Evolutionary conservation across 2,797 vertebrate species (phyloP).

Genomic region (Psittacula derbiana): DNA sequence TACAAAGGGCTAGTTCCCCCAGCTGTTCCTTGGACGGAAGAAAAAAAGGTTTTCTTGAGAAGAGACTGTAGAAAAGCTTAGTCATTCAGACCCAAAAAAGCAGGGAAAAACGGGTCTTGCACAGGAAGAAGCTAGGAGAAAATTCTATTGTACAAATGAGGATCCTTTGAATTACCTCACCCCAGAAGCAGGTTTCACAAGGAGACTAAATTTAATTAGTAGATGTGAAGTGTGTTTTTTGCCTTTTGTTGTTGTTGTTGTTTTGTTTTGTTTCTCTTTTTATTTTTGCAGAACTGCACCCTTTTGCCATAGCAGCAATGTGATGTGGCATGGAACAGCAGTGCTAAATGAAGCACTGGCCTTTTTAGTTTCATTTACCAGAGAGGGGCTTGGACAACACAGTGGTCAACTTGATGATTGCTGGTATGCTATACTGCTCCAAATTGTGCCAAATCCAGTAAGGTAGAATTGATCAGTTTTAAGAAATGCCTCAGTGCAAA

Average conservation of each 20-base stretch:
- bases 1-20: constrained; percentile 33
- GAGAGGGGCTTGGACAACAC: background rate
- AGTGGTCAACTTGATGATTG: background rate
- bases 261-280: too few species aligned
- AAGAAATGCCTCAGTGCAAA: background rate
- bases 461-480: background rate
- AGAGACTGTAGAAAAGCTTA: constrained; percentile 19
- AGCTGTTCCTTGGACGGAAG: background rate
- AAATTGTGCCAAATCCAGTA: background rate
- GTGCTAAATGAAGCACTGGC: background rate
- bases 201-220: background rate
- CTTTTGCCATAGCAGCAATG: background rate
- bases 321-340: background rate
- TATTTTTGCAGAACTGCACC: background rate
- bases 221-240: background rate
- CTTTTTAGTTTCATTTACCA: background rate
- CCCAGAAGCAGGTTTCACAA: background rate
- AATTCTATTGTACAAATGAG: background rate
- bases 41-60: background rate
- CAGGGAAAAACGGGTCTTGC: background rate
- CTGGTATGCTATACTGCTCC: background rate
- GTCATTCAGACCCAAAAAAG: constrained; percentile 21
- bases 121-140: background rate
- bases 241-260: too few species aligned
- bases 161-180: constrained; percentile 5